Percentiles rank a stretch among this genome's conserved stretches.
phyloP scores from a whole-genome alignment of 2,113 vertebrate species.

The Nannobrachium achirus region DNA sequence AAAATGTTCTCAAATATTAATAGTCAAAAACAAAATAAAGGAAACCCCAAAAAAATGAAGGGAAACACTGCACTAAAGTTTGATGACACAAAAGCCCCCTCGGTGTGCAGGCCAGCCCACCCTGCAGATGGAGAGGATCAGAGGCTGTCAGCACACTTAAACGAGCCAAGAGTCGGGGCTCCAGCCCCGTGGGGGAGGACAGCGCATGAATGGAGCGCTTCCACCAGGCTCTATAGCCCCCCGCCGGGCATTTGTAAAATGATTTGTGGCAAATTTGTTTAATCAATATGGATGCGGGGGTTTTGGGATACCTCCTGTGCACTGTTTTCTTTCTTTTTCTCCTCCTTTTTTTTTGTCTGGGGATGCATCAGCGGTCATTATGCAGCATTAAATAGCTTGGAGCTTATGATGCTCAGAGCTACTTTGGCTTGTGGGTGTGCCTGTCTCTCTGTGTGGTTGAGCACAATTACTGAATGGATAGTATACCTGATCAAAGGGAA shows the following conservation, averaged over 20 bases:
- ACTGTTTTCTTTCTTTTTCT: conserved; percentile 22
- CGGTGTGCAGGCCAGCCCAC: conserved; percentile 80
- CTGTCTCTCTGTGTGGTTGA: not conserved
- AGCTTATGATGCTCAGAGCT: not conserved
- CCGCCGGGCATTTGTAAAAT: conserved; percentile 96
- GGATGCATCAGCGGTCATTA: conserved; percentile 21
- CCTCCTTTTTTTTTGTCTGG: conserved; percentile 8
- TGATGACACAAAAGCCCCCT: conserved; percentile 65
- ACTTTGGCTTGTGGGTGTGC: conserved; percentile 2
- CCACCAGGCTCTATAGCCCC: conserved; percentile 86
- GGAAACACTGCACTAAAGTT: conserved; percentile 59
- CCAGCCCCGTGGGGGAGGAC: conserved; percentile 73
- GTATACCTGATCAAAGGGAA: conserved; percentile 12
- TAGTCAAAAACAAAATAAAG: too few species aligned
- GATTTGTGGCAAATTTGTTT: conserved; percentile 99
- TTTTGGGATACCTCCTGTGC: conserved; percentile 79
- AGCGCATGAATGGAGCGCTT: conserved; percentile 86
- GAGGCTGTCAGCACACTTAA: conserved; percentile 90
- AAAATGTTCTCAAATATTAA: too few species aligned
- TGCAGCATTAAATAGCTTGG: not conserved
- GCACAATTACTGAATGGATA: not conserved
- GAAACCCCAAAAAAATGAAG: too few species aligned
- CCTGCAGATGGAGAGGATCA: conserved; percentile 91
- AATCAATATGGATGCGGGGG: conserved; percentile 89
- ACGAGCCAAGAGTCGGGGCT: conserved; percentile 75